Evolutionary conservation across 2,797 vertebrate genomes (phyloP).

Genomic region (Zalophus californianus): DNA sequence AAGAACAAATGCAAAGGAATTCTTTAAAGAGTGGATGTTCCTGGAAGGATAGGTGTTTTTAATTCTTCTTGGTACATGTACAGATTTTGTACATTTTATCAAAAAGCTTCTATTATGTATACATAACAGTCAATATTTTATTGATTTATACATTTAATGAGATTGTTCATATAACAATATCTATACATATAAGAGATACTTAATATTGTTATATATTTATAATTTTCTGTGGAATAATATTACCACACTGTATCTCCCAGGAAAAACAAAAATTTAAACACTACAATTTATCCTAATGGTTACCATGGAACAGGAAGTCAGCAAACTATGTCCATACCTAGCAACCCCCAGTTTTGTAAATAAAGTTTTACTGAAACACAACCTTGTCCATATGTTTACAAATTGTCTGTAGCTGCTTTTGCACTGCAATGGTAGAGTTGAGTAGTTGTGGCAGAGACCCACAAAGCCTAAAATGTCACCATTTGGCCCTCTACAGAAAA

Average conservation of each 20-base stretch:
- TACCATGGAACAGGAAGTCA: not conserved
- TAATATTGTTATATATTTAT: not conserved
- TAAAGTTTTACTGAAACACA: not conserved
- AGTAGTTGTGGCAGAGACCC: not conserved
- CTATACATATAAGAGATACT: not conserved
- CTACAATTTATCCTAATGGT: not conserved
- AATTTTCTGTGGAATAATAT: not conserved
- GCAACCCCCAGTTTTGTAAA: not conserved
- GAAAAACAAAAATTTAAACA: not conserved
- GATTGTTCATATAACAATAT: not conserved
- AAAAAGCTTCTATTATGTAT: not conserved
- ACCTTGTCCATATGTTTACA: not conserved
- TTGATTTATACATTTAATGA: not conserved
- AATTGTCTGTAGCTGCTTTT: not conserved
- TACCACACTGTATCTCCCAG: not conserved
- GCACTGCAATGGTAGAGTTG: not conserved
- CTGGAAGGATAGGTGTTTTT: not conserved
- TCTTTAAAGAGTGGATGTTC: not conserved
- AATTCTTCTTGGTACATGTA: not conserved
- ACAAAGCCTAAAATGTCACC: not conserved
- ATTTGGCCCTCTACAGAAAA: not conserved
- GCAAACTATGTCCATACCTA: not conserved
- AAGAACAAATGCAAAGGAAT: not conserved
- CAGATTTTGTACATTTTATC: not conserved
- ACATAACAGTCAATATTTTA: not conserved